Evolutionary conservation across 2,888 invertebrate species (phyloP).

Genomic region (Hyposoter dolosus): DNA sequence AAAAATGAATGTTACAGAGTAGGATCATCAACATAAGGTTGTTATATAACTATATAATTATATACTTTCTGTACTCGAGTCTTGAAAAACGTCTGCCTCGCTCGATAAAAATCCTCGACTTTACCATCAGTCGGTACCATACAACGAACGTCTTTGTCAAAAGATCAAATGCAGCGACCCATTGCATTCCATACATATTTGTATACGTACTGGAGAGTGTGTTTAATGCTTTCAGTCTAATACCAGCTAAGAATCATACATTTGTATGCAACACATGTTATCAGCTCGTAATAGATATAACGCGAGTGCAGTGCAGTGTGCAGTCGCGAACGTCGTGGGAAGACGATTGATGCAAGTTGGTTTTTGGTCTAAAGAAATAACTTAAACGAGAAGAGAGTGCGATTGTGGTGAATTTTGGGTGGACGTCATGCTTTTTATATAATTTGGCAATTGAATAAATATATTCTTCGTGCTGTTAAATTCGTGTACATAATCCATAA

Average conservation of each 20-base stretch:
- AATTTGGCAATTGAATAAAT: conserved; percentile 22
- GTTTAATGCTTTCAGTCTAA: not conserved
- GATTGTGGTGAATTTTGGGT: conserved; percentile 47
- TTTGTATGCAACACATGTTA: not conserved
- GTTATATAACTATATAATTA: no score
- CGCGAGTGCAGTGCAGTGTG: conserved; percentile 39
- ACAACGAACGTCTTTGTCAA: not conserved
- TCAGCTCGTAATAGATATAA: conserved; percentile 29
- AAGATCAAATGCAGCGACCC: not conserved
- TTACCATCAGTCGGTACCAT: not conserved
- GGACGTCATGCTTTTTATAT: conserved; percentile 32
- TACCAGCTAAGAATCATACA: not conserved
- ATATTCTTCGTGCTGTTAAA: conserved; percentile 5
- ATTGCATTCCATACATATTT: not conserved
- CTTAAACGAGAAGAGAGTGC: not conserved
- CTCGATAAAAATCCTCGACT: not conserved
- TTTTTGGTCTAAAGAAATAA: conserved; percentile 22
- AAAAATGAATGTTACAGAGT: no score
- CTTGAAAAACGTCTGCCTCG: no score
- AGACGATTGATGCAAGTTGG: conserved; percentile 5
- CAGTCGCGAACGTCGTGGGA: not conserved
- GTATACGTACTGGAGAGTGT: not conserved
- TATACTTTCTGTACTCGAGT: no score
- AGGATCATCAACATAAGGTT: no score
- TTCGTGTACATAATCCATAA: conserved; percentile 28